Percentiles rank a stretch among this genome's conserved stretches.
phyloP scores from a whole-genome alignment of 2,888 invertebrate genomes.

The Chrysolina haemoptera region DNA sequence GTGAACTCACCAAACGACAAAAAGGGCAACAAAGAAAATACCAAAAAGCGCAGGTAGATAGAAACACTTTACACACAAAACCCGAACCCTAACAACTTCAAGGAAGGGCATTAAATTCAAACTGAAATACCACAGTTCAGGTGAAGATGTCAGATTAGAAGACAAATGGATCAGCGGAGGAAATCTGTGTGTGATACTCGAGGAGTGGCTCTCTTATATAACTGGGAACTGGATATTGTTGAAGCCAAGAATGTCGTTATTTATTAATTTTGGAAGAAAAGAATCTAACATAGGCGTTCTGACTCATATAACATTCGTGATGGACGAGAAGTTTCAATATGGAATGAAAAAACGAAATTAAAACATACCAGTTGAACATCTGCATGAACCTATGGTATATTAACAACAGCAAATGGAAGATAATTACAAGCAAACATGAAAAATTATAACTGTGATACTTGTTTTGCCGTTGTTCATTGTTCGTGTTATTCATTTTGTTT shows the following conservation, averaged over 20 bases:
- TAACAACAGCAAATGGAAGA: too few species aligned
- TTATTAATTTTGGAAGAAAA: conserved; percentile 30
- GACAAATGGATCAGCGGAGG: conserved; percentile 45
- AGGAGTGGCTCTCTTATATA: conserved; percentile 45
- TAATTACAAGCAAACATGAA: too few species aligned
- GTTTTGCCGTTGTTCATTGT: too few species aligned
- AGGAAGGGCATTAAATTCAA: conserved; percentile 38
- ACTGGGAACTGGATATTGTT: conserved; percentile 40
- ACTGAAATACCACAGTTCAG: conserved; percentile 45
- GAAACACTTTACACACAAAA: background rate
- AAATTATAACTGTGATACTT: too few species aligned
- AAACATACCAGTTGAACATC: too few species aligned
- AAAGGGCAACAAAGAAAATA: conserved; percentile 11
- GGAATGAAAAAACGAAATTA: too few species aligned
- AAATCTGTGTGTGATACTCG: conserved; percentile 44
- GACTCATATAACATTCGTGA: too few species aligned
- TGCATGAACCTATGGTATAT: too few species aligned
- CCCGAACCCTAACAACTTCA: background rate
- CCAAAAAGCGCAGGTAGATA: conserved; percentile 13
- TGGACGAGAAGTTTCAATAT: too few species aligned
- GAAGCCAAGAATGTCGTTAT: conserved; percentile 36
- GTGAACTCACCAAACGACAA: background rate
- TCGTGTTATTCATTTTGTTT: too few species aligned
- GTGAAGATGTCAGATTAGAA: conserved; percentile 45
- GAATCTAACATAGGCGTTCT: too few species aligned